Conservation (phyloP, 2,797 vertebrate genomes). For the Gambusia yucatana region DNA sequence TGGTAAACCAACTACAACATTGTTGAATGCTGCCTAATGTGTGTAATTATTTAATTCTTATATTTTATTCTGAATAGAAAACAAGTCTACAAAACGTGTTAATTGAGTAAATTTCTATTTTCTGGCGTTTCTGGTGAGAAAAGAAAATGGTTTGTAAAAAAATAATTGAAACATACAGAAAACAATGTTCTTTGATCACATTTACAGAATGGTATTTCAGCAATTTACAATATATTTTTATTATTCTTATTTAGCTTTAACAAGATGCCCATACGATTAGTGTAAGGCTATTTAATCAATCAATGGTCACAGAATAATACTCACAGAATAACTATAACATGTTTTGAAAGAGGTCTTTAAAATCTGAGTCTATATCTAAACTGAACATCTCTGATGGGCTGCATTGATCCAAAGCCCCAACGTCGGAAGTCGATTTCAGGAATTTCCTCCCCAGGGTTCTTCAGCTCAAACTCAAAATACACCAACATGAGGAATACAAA, state of each 20-base stretch:
- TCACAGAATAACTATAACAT: not conserved
- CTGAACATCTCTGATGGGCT: conserved; percentile 80
- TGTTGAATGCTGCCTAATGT: not conserved
- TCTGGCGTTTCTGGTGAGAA: not conserved
- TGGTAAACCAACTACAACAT: not conserved
- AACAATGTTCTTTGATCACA: not conserved
- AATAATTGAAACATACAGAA: not conserved
- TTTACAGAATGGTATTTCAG: not conserved
- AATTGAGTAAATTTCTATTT: not conserved
- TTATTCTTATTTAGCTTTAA: not conserved
- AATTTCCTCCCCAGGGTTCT: conserved; percentile 74
- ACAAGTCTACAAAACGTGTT: not conserved
- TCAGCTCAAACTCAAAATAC: conserved; percentile 89
- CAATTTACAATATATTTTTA: not conserved
- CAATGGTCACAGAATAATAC: not conserved
- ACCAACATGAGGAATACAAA: conserved; percentile 89
- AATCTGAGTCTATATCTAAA: conserved; percentile 84
- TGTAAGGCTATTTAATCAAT: not conserved
- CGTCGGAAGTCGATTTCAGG: conserved; percentile 81
- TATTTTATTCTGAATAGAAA: not conserved
- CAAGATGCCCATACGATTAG: not conserved
- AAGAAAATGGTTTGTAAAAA: not conserved
- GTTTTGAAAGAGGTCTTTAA: conserved; percentile 30
- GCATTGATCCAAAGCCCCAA: conserved; percentile 89
- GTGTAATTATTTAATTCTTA: not conserved